Base-by-base conservation (phyloP, 2,797 vertebrate genomes). In the Mormyrus proboscirostris region DNA sequence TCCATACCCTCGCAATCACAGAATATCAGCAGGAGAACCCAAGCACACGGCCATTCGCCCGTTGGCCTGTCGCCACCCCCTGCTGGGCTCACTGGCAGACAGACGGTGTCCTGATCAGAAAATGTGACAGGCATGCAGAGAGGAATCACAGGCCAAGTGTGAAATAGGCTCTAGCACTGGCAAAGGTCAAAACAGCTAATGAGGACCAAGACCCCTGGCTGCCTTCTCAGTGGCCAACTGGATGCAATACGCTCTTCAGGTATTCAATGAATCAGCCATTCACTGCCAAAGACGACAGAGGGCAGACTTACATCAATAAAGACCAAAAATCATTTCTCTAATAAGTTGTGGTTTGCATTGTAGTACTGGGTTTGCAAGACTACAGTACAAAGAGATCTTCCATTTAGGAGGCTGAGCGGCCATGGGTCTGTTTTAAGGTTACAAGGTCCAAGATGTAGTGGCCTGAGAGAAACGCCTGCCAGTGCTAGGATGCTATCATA, bases 141-240 rank as follows among this genome's bases (percentile, higher is more conserved):
- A 88, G n/a, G 55, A 65, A 62, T 57, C 44, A n/a, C 16, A 49
- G 73, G 62, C 69, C 49, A 84, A 14, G 22, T 85, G 29, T 86
- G 65, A 89, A 89, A 79, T 2, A 14, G 86, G 10, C 84, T 55
- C 50, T 53, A 86, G 82, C 88, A 79, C 59, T 76, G 49, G 62
- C 88, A 86, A 49, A 86, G 57, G 59, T 55, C 82, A 88, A 83
- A 44, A 22, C 41, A 25, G n/a, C n/a, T 47, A 33, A 29, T 41
- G 29, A n/a, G 29, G 85, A 57, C 49, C 50, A n/a, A 53, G 29
- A 57, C 14, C 51, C 50, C 51, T 55, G 51, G 19, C 55, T 57
- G 89, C 90, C 94, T 94, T 94, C 93, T 93, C 89, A 89, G 49
- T 33, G 49, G 25, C 41, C 50, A 57, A 9, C 85, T 50, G 82